phyloP scores from a whole-genome alignment of 2,888 invertebrate genomes.

The Apotomis capreana region DNA sequence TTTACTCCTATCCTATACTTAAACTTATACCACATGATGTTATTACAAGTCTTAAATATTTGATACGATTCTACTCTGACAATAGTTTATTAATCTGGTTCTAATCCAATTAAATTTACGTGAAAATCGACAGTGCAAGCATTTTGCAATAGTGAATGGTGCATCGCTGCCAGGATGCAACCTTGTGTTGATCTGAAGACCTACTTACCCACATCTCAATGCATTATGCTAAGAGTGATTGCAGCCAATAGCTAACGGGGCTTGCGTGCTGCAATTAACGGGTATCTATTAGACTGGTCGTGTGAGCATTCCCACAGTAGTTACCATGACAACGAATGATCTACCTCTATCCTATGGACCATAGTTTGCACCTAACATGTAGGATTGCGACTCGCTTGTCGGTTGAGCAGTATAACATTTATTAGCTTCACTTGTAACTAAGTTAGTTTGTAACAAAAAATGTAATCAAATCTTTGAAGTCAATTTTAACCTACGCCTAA shows the following conservation, averaged over 20 bases:
- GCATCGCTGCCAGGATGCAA: slow-evolving; percentile 44
- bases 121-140: slow-evolving; percentile 28
- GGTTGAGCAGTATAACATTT: too few species aligned
- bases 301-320: background rate
- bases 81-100: slow-evolving; percentile 1
- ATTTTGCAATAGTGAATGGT: slow-evolving; percentile 49
- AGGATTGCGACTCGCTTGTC: too few species aligned
- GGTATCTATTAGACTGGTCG: slow-evolving; percentile 1
- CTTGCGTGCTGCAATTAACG: slow-evolving; percentile 8
- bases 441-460: too few species aligned
- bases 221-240: background rate
- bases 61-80: background rate
- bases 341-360: too few species aligned
- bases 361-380: too few species aligned
- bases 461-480: too few species aligned
- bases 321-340: too few species aligned
- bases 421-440: too few species aligned
- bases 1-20: too few species aligned
- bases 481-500: too few species aligned
- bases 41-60: too few species aligned
- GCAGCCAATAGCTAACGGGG: background rate
- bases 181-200: slow-evolving; percentile 41
- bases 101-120: slow-evolving; percentile 18
- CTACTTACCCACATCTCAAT: slow-evolving; percentile 19
- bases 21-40: too few species aligned